phyloP scores from a whole-genome alignment of 1,140 invertebrate genomes.

The Macrotrachela quadricornifera region DNA sequence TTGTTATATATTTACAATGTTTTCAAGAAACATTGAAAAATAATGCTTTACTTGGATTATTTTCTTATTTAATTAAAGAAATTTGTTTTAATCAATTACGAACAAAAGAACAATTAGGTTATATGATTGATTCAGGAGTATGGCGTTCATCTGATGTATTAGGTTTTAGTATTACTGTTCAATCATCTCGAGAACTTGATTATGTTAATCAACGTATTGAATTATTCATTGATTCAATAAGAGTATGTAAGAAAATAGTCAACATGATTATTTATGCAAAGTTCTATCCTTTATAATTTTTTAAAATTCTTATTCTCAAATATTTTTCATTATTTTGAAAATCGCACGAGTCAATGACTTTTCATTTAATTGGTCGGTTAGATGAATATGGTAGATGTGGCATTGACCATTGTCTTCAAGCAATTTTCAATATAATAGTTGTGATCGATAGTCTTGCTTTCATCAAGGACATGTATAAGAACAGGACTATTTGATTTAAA shows the following conservation, averaged over 20 bases:
- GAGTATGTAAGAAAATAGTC: slow-evolving; percentile 17
- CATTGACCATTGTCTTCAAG: no score
- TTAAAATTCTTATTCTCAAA: no score
- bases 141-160: slow-evolving; percentile 56
- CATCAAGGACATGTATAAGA: no score
- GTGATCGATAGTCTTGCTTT: no score
- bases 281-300: no score
- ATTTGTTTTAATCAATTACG: slow-evolving; percentile 70
- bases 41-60: slow-evolving; percentile 63
- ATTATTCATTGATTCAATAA: slow-evolving; percentile 54
- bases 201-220: slow-evolving; percentile 68
- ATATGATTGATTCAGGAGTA: slow-evolving; percentile 71
- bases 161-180: slow-evolving; percentile 64
- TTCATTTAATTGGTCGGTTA: no score
- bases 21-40: slow-evolving; percentile 50
- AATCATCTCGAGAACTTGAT: slow-evolving; percentile 58
- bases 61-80: slow-evolving; percentile 66
- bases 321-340: no score
- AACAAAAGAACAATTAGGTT: slow-evolving; percentile 75
- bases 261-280: slow-evolving; percentile 1
- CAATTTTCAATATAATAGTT: no score
- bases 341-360: no score
- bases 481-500: no score
- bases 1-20: slow-evolving; percentile 66
- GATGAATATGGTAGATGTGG: no score